These are phyloP conservation scores for Sturnus vulgaris DNA, from an alignment of 2,113 vertebrate genomes.

Conservation along the genomic window DNA sequence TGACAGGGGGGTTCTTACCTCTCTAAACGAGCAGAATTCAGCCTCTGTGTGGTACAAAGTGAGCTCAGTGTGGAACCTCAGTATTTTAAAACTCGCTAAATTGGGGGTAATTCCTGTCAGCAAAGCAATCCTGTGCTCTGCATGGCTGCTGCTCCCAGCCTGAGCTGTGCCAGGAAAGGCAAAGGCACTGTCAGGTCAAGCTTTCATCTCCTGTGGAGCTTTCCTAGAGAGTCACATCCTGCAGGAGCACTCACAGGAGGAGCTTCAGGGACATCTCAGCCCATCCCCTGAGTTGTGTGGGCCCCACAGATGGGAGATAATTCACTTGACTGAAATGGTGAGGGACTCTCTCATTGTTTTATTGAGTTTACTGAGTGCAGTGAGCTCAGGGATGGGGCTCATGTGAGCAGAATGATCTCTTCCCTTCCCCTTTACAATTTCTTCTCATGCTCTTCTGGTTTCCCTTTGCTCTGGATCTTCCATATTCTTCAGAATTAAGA, in stretches of 20 bases:
- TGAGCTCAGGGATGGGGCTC: neutral
- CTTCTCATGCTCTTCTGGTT: conserved; percentile 19
- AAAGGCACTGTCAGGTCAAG: neutral
- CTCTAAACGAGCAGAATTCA: neutral
- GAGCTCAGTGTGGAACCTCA: neutral
- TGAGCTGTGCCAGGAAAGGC: neutral
- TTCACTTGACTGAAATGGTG: neutral
- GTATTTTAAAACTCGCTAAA: neutral
- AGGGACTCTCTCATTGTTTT: neutral
- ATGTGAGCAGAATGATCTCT: neutral
- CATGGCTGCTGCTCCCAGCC: neutral
- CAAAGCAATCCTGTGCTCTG: neutral
- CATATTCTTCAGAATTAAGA: neutral
- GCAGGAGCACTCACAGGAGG: neutral
- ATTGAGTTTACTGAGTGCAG: neutral
- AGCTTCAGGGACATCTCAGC: neutral
- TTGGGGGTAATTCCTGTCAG: neutral
- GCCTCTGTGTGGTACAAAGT: neutral
- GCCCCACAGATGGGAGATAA: neutral
- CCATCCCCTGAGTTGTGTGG: neutral
- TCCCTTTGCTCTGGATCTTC: conserved; percentile 2
- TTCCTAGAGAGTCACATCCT: neutral
- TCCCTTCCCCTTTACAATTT: neutral
- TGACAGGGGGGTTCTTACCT: neutral
- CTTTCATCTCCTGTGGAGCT: neutral